phyloP scores from a whole-genome alignment of 1,140 invertebrate genomes.

The Polypedilum vanderplanki region DNA sequence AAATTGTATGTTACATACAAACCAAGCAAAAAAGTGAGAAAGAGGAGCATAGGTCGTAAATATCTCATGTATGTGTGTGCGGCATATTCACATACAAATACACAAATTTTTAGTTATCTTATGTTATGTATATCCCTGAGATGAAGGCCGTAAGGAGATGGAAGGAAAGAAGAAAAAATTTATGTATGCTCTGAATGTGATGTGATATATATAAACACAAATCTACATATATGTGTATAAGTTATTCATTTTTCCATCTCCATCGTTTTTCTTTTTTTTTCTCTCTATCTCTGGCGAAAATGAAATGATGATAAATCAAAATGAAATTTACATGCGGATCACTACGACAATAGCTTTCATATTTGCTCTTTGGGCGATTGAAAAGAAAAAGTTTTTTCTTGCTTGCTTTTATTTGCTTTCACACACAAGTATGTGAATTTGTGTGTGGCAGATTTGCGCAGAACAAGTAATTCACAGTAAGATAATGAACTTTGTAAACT shows the following conservation, averaged over 20 bases:
- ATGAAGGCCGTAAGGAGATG: background rate
- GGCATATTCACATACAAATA: no score
- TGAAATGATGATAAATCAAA: slow-evolving; percentile 19
- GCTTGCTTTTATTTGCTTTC: no score
- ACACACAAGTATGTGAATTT: no score
- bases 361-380: no score
- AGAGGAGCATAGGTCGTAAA: slow-evolving; percentile 3
- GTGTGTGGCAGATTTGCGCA: no score
- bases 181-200: background rate
- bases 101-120: no score
- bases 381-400: no score
- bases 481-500: no score
- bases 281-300: background rate
- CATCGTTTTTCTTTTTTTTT: no score
- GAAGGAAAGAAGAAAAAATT: background rate
- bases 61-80: background rate
- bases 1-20: slow-evolving; percentile 1
- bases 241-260: background rate
- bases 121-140: background rate
- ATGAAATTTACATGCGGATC: background rate
- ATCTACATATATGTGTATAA: background rate
- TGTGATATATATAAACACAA: background rate
- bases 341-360: no score
- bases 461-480: no score
- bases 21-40: background rate